These are phyloP conservation scores for Drosophila cracens DNA, from an alignment of 2,888 invertebrate species.

Conservation along the genomic window DNA sequence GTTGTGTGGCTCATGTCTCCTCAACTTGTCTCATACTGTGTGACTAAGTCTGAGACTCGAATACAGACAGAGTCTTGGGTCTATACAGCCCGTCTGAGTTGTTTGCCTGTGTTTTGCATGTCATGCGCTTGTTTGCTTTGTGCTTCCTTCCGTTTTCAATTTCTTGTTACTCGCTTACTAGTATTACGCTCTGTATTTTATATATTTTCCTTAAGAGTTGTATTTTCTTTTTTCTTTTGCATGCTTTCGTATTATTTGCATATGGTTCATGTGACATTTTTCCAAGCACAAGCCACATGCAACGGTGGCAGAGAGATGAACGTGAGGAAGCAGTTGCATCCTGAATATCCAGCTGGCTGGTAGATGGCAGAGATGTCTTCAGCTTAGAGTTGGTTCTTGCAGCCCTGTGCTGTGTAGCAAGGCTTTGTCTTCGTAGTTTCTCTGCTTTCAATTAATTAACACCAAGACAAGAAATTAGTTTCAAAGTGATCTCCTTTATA, in stretches of 20 bases:
- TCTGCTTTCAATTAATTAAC: slow-evolving; percentile 46
- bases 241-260: slow-evolving; percentile 57
- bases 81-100: slow-evolving; percentile 23
- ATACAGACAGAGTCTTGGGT: slow-evolving; percentile 19
- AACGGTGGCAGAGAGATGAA: not conserved
- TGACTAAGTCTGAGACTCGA: slow-evolving; percentile 16
- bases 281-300: slow-evolving; percentile 1
- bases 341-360: slow-evolving; percentile 7
- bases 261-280: slow-evolving; percentile 61
- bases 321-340: not conserved
- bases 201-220: not conserved
- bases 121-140: slow-evolving; percentile 77
- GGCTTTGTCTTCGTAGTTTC: slow-evolving; percentile 44
- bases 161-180: slow-evolving; percentile 58
- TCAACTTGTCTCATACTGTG: slow-evolving; percentile 21
- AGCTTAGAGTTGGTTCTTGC: slow-evolving; percentile 16
- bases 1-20: slow-evolving; percentile 8
- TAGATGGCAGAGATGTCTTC: slow-evolving; percentile 11
- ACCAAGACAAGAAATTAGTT: slow-evolving; percentile 53
- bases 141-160: slow-evolving; percentile 75
- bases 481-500: slow-evolving; percentile 35
- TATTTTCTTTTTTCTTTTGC: slow-evolving; percentile 29
- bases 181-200: slow-evolving; percentile 5
- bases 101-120: slow-evolving; percentile 65
- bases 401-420: slow-evolving; percentile 48